Evolutionary conservation across 2,888 invertebrate genomes (phyloP), one percentile per base, ranked within the genome.

Genomic region (Nomada fabriciana): DNA sequence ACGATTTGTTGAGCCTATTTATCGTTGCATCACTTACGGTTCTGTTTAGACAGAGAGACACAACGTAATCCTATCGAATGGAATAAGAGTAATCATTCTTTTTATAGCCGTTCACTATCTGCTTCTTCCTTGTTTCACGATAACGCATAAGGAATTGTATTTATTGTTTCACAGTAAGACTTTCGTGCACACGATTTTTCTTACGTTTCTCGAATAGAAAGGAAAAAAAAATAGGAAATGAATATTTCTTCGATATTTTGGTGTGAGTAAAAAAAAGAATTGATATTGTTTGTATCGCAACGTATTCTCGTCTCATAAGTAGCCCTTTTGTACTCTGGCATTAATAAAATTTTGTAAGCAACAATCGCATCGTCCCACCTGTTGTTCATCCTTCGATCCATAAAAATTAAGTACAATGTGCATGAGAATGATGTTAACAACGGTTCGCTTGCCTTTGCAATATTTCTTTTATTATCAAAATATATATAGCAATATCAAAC

Each of bases 311-410:
- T 65, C 82, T 83, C 86, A 87, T 83, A 86, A 83, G 76, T 85
- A 87, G 88, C 90, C 89, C 89, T 93, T 93, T 93, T 93, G 91
- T 93, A 93, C 92, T 93, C 91, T 91, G 92, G 91, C 92, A 92
- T 90, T 90, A 93, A 93, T 86, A 85, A 81, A 90, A 87, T 89
- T 90, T 88, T 91, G 86, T 90, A 90, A 89, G 88, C 89, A 88
- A 89, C 59, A 87, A 79, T 15, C 29, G 29, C 63, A 52, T n/a
- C 36, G 23, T n/a, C 10, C 25, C 25, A 36, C 20, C 25, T 2
- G 25, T 20, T 25, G n/a, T n/a, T 20, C 57, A 57, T 57, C 13
- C n/a, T 23, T 13, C 57, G 57, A 57, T 23, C 57, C 9, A 23
- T 15, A 47, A 47, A 23, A 25, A 25, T 57, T 10, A 57, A 57